These are phyloP conservation scores for Vespertilio murinus DNA, from an alignment of 2,797 vertebrate genomes.

Conservation along the genomic window DNA sequence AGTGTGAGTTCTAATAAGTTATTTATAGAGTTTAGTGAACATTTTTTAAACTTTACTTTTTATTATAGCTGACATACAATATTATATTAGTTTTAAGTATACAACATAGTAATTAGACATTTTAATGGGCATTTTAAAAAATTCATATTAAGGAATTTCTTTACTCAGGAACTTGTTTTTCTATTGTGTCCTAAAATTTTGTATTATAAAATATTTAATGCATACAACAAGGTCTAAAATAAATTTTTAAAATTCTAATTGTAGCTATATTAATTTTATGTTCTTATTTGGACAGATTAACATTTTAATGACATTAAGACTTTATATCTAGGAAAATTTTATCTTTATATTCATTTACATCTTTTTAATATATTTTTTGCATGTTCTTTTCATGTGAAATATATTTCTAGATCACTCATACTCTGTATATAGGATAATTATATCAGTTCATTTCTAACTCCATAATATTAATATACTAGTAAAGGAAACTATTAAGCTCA, in stretches of 20 bases:
- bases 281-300: background rate
- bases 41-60: background rate
- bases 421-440: background rate
- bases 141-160: background rate
- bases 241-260: background rate
- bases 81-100: background rate
- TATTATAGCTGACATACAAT: background rate
- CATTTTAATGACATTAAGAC: slow-evolving; percentile 11
- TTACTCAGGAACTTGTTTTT: slow-evolving; percentile 17
- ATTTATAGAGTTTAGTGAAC: background rate
- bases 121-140: background rate
- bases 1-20: slow-evolving; percentile 14
- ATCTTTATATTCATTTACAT: background rate
- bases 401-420: background rate
- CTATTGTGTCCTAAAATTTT: background rate
- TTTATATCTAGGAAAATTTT: background rate
- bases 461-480: background rate
- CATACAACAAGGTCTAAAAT: background rate
- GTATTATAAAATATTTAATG: slow-evolving; percentile 30
- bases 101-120: background rate
- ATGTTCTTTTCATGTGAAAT: background rate
- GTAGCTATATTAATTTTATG: background rate
- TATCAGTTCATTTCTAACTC: background rate
- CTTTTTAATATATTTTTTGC: background rate
- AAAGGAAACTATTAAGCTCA: background rate